Percentiles rank a stretch among this genome's conserved stretches.
Evolutionary conservation across 2,113 vertebrate species (phyloP).

Genomic region (Serilophus lunatus): DNA sequence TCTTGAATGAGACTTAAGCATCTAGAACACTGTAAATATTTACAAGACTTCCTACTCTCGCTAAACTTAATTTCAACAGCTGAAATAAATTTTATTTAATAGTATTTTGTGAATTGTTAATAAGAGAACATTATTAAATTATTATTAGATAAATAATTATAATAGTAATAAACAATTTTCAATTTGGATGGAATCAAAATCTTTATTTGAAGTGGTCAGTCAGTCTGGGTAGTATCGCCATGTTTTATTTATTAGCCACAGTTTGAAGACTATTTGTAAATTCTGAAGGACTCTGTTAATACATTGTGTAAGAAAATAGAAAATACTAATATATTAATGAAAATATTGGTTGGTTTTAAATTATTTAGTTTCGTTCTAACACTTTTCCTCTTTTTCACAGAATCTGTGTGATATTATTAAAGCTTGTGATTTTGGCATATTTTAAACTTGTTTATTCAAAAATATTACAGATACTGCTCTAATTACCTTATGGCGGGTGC

Average conservation of each 20-base stretch:
- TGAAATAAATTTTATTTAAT: not conserved
- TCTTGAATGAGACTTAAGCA: not conserved
- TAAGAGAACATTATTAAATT: not conserved
- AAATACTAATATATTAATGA: not conserved
- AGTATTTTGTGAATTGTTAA: not conserved
- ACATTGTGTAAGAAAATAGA: not conserved
- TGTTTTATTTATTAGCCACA: not conserved
- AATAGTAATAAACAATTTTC: not conserved
- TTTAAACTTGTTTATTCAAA: not conserved
- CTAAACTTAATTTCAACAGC: not conserved
- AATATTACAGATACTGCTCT: not conserved
- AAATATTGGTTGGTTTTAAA: not conserved
- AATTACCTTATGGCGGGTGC: constrained; percentile 73
- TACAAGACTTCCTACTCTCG: not conserved
- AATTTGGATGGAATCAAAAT: not conserved
- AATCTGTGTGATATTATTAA: not conserved
- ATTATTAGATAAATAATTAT: not conserved
- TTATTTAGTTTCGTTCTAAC: not conserved
- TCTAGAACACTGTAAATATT: not conserved
- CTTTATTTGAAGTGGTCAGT: not conserved
- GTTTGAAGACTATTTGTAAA: not conserved
- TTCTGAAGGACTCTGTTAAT: not conserved
- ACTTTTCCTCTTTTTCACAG: not conserved
- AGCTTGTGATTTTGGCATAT: not conserved
- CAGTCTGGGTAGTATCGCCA: not conserved